Conservation (phyloP, 2,113 vertebrate species). For the Nerophis ophidion region DNA sequence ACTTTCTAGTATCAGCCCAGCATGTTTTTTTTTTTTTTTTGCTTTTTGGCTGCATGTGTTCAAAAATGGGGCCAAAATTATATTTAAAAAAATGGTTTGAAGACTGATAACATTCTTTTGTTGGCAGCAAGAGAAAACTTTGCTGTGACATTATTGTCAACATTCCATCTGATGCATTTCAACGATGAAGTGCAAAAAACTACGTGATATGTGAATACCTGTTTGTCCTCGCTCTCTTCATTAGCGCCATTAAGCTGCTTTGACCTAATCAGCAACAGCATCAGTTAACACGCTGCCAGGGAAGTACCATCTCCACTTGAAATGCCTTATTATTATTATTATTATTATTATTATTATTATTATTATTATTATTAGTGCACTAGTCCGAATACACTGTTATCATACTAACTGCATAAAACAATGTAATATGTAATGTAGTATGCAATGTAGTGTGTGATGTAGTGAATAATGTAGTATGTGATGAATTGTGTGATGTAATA, state of each 20-base stretch:
- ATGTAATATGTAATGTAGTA: neutral
- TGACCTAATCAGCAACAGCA: conserved; percentile 60
- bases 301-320: conserved; percentile 21
- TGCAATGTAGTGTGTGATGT: too few species aligned
- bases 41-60: neutral
- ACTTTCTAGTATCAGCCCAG: neutral
- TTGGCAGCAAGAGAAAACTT: conserved; percentile 8
- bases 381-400: conserved; percentile 55
- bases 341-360: too few species aligned
- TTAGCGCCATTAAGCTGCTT: conserved; percentile 54
- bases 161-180: neutral
- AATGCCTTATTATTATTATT: neutral
- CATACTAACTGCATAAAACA: conserved; percentile 10
- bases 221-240: conserved; percentile 53
- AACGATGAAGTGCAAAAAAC: too few species aligned
- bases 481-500: too few species aligned
- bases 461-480: too few species aligned
- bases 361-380: conserved; percentile 22
- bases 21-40: neutral
- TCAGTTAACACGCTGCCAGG: conserved; percentile 41
- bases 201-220: neutral
- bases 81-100: conserved; percentile 42
- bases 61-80: conserved; percentile 33
- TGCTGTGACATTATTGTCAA: neutral
- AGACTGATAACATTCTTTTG: conserved; percentile 25